Base-by-base conservation (phyloP, 2,797 vertebrate genomes). In the Lutjanus campechanus region DNA sequence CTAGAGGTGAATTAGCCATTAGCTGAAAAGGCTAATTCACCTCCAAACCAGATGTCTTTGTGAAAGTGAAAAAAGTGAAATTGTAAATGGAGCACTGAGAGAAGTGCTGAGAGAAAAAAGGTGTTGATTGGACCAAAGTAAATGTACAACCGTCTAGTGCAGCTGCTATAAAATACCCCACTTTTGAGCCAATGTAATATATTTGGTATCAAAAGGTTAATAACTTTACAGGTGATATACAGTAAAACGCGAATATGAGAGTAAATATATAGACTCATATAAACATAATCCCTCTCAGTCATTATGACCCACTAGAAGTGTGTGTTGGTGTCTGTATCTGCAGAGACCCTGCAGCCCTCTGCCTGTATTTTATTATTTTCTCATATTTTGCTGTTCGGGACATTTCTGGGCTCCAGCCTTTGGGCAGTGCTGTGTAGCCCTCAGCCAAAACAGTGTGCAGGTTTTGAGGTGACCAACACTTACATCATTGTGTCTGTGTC, bases 1-100 rank as follows among this genome's bases (percentile, higher is more conserved):
- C 88, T 91, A 76, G 91, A 94, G 93, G 93, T 94, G 91, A 95
- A 94, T 92, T 93, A 92, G 90, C 91, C 90, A 92, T 93, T 93
- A 92, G 89, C 88, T 87, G 77, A 91, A 93, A 93, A 90, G 82
- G 89, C 87, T 86, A 87, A 93, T 92, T 95, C 92, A 91, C 94
- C 93, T 93, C 91, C 82, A 92, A 90, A 93, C 73, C 91, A 90
- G 90, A 92, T 92, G 92, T 88, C 90, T 91, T 90, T 91, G 86
- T 85, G 69, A 85, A 86, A 88, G 84, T 85, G 82, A 36, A 91
- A 88, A 84, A 82, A 83, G 75, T 75, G 49, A 79, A 85, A 87
- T 73, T 85, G 60, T 71, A 83, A 91, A 84, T 85, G 55, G 40
- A 77, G 58, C 62, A 80, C n/a, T 7, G 43, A 59, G 25, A 55